These are phyloP conservation scores for Charina bottae DNA, from an alignment of 2,113 vertebrate species.

Conservation along the genomic window DNA sequence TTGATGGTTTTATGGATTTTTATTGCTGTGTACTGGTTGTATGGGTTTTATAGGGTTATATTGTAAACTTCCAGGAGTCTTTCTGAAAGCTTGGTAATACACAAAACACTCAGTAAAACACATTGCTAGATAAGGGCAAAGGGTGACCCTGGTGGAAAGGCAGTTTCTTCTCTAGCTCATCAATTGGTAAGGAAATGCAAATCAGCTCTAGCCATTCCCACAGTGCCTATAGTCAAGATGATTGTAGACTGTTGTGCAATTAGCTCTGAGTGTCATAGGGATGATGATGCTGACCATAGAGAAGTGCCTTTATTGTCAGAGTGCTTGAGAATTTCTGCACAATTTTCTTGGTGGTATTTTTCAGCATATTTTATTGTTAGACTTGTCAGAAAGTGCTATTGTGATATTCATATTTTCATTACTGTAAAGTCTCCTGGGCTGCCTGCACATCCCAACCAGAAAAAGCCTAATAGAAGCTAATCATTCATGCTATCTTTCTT, in stretches of 20 bases:
- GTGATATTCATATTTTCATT: neutral
- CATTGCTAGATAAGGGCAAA: neutral
- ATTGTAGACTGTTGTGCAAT: neutral
- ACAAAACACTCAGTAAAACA: neutral
- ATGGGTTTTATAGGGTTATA: neutral
- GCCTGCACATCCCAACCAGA: neutral
- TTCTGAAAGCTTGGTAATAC: neutral
- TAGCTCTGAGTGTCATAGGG: neutral
- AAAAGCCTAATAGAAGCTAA: neutral
- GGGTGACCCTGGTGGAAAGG: neutral
- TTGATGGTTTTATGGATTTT: neutral
- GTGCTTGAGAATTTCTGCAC: neutral
- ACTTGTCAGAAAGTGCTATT: neutral
- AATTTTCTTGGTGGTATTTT: neutral
- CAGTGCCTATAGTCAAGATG: neutral
- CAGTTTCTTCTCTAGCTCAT: neutral
- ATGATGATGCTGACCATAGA: neutral
- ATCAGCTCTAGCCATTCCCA: neutral
- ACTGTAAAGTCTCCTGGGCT: neutral
- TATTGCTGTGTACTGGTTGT: neutral
- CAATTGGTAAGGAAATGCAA: neutral
- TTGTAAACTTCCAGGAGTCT: neutral
- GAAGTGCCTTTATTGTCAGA: neutral
- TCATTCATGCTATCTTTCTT: neutral
- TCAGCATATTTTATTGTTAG: neutral